phyloP scores from a whole-genome alignment of 2,888 invertebrate genomes.

The Conops quadrifasciatus region DNA sequence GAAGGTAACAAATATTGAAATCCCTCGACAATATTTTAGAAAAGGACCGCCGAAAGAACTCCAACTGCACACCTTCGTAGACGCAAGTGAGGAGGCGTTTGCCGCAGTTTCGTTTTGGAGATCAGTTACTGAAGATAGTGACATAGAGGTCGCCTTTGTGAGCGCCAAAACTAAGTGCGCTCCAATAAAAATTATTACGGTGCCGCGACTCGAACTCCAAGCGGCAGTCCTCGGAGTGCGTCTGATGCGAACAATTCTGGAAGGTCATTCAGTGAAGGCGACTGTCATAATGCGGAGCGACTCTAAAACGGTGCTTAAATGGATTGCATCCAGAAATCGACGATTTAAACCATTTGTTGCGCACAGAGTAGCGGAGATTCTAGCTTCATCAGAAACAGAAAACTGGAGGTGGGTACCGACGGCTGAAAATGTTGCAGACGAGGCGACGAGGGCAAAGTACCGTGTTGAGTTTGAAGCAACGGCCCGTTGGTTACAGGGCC shows the following conservation, averaged over 20 bases:
- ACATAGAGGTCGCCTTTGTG: neutral
- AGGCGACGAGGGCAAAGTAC: constrained; percentile 34
- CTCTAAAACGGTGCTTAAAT: constrained; percentile 39
- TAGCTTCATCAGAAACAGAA: constrained; percentile 34
- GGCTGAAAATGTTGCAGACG: constrained; percentile 33
- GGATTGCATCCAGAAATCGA: constrained; percentile 29
- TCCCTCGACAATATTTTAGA: constrained; percentile 33
- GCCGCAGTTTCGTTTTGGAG: constrained; percentile 7
- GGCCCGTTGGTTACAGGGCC: neutral
- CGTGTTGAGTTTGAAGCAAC: neutral
- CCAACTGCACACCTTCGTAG: constrained; percentile 6
- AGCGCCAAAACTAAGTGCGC: constrained; percentile 12
- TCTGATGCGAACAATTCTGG: constrained; percentile 9
- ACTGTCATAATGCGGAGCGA: constrained; percentile 20
- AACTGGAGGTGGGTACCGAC: constrained; percentile 40
- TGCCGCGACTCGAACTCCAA: constrained; percentile 37
- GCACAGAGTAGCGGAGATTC: constrained; percentile 44
- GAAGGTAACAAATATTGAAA: constrained; percentile 12
- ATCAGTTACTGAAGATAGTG: neutral
- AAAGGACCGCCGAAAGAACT: neutral
- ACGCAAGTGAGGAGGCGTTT: constrained; percentile 8
- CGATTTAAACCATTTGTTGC: constrained; percentile 44
- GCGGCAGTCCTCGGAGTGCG: constrained; percentile 36
- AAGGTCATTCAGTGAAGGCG: constrained; percentile 20
- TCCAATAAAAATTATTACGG: constrained; percentile 1